Base-by-base conservation (phyloP, 2,797 vertebrate species). In the Nyctalus aviator region DNA sequence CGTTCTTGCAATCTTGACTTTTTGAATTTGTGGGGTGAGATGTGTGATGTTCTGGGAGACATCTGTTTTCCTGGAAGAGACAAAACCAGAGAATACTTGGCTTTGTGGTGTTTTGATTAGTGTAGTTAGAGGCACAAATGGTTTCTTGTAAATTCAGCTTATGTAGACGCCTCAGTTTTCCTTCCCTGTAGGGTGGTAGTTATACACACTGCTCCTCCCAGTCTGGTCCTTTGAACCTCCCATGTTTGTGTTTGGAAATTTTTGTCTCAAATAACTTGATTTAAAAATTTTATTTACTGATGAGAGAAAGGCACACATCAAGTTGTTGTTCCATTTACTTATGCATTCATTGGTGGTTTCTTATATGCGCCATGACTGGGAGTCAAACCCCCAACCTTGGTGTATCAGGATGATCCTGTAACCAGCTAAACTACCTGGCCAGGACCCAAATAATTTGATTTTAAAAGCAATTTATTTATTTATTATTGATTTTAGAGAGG, bases 221-320 rank as follows among this genome's bases (percentile, higher is more conserved):
- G 2, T 17, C 9, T 20, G 2, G 41, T 71, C 41, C 73, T 46
- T 79, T 79, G 35, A 94, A 46, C 41, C 9, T 68, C 41, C 64
- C n/a, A 2, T 89, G 21, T 93, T 95, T 95, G 57, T 94, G 57
- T 92, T 55, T 95, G 88, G 91, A 84, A 90, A 59, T 89, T 94
- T 94, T 89, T 78, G 66, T 95, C 69, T 57, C 59, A 77, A 15
- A 41, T 37, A 77, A 84, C 46, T 18, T 64, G 30, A n/a, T 18
- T 64, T 64, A 14, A 62, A 62, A 62, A 14, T 64, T 64, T 64
- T n/a, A n/a, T 64, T 64, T n/a, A 64, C 12, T 30, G 59, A 62
- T 30, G 14, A 64, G 62, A n/a, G 62, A 27, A 25, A 64, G 13
- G 14, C 13, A 64, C 1, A 62, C 30, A n/a, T n/a, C 1, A 6